A percentile compares a stretch with the other conserved stretches of the same genome.
Evolutionary conservation across 2,888 invertebrate species (phyloP).

Genomic region (Dione juno): DNA sequence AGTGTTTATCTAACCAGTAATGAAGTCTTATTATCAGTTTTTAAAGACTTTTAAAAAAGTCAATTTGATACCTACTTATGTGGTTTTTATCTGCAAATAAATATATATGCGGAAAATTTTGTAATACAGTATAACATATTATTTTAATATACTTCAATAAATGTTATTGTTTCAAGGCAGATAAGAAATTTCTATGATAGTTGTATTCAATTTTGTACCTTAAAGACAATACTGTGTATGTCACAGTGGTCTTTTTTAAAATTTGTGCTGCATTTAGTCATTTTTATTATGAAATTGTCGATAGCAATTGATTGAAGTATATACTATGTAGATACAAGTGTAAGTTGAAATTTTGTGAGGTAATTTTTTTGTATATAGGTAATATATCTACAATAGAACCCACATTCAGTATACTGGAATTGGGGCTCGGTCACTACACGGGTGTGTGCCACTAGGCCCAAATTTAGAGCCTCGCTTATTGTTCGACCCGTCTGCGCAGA

Average conservation of each 20-base stretch:
- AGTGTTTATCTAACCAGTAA: too few relatives aligned
- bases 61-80: too few relatives aligned
- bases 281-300: not conserved
- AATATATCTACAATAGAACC: too few relatives aligned
- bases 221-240: not conserved
- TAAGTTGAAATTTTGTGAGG: too few relatives aligned
- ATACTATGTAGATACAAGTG: not conserved
- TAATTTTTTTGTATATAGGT: too few relatives aligned
- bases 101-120: not conserved
- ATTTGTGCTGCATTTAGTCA: not conserved
- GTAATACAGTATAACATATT: conserved; percentile 15
- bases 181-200: conserved; percentile 16
- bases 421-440: too few relatives aligned
- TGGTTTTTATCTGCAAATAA: not conserved
- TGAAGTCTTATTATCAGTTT: too few relatives aligned
- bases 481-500: too few relatives aligned
- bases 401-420: too few relatives aligned
- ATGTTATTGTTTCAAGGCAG: conserved; percentile 19
- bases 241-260: not conserved
- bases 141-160: not conserved
- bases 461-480: too few relatives aligned
- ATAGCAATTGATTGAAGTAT: not conserved
- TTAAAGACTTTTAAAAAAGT: too few relatives aligned
- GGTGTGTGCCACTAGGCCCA: too few relatives aligned
- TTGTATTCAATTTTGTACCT: not conserved